Percentiles rank a stretch among this genome's conserved stretches.
Conservation (phyloP, 2,888 invertebrate species). For the Mechanitis messenoides region DNA sequence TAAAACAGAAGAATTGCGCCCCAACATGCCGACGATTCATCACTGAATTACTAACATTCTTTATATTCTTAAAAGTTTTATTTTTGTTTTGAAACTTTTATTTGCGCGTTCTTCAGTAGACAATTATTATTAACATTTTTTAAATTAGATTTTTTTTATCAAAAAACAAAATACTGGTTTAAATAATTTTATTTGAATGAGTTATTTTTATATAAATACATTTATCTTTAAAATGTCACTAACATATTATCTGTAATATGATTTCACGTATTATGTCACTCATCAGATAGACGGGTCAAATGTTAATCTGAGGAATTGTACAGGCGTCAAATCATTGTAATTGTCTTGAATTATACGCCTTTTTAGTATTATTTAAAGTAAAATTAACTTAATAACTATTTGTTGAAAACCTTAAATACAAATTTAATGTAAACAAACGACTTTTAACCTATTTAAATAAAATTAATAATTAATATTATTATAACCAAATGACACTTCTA, state of each 20-base stretch:
- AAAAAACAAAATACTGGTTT: too few relatives aligned
- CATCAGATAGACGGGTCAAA: conserved; percentile 20
- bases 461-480: neutral
- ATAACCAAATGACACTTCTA: neutral
- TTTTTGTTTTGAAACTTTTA: too few relatives aligned
- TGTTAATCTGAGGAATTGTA: conserved; percentile 21
- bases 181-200: too few relatives aligned
- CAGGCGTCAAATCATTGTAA: conserved; percentile 15
- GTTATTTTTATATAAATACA: neutral
- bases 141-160: too few relatives aligned
- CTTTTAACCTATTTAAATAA: neutral
- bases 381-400: neutral
- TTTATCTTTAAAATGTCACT: neutral
- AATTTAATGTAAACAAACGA: neutral
- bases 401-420: neutral
- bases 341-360: conserved; percentile 10
- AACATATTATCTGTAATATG: conserved; percentile 2
- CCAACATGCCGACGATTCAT: too few relatives aligned
- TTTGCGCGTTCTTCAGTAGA: too few relatives aligned
- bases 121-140: too few relatives aligned
- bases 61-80: too few relatives aligned
- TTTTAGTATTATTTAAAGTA: neutral
- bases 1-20: too few relatives aligned
- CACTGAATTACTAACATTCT: too few relatives aligned
- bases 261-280: conserved; percentile 8